Conservation (phyloP, 37 sponge, comb jelly and placozoan species). For the Eunapius fragilis region DNA sequence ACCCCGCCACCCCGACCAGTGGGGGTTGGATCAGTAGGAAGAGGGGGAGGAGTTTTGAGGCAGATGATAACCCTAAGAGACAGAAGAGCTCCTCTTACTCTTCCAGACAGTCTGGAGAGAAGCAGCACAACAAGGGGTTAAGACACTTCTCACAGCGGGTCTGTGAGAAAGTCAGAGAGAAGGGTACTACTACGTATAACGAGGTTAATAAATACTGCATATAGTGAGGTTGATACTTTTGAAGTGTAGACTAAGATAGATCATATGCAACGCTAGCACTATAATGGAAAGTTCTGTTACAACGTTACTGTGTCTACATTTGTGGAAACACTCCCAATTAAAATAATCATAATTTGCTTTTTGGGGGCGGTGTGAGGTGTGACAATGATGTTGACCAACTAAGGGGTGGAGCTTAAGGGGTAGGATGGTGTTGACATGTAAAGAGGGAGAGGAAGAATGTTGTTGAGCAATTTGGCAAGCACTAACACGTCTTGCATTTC, state of each 20-base stretch:
- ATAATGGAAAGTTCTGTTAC: too few relatives aligned
- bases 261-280: neutral
- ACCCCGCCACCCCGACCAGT: slow-evolving; percentile 35
- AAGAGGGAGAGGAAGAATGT: too few relatives aligned
- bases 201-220: slow-evolving; percentile 48
- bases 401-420: too few relatives aligned
- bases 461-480: neutral
- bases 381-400: too few relatives aligned
- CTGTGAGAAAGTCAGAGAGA: slow-evolving; percentile 96
- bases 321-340: too few relatives aligned
- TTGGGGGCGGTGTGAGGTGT: too few relatives aligned
- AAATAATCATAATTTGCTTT: too few relatives aligned
- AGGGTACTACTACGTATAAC: slow-evolving; percentile 92
- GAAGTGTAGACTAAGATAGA: neutral
- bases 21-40: slow-evolving; percentile 17
- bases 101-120: slow-evolving; percentile 63
- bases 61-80: slow-evolving; percentile 16
- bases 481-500: neutral
- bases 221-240: neutral
- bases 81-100: slow-evolving; percentile 12
- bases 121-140: slow-evolving; percentile 82
- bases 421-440: too few relatives aligned
- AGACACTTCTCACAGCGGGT: slow-evolving; percentile 94
- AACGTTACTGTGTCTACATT: too few relatives aligned
- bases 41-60: slow-evolving; percentile 27